Evolutionary conservation across 92 coral and sea anemone species (phyloP), one percentile per base, ranked within the genome.

Genomic region (Palythoa heliodiscus): DNA sequence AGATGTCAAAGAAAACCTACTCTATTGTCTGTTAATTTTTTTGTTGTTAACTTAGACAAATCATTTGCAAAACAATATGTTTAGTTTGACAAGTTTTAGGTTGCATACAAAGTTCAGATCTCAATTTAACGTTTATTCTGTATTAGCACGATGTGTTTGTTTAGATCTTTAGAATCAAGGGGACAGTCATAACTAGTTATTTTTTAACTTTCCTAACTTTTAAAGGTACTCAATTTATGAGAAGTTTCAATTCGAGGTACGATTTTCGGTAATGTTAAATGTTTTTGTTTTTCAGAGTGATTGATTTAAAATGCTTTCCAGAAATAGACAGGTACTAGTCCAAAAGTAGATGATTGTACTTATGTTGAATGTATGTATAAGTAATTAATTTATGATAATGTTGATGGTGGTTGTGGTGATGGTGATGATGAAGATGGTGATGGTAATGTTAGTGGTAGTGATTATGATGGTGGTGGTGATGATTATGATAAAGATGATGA

Each of bases 231-330:
- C 50, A 43, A 43, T 14, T 20, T 48, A 29, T 16, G 9, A 9
- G n/a, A 5, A 29, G 9, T 37, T 35, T 5, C 39, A 8, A 29
- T 17, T 11, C 13, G 12, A 19, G 43, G 75, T 25, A 37, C 17
- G 48, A 58, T 58, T 58, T 58, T 58, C 35, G 35, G 35, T 43
- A 43, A 43, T 43, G 50, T 43, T 43, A n/a, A n/a, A n/a, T 11
- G 7, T 52, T 23, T 78, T 48, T 16, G 29, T 80, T 47, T 24
- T 53, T 47, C 74, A 80, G 84, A 29, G 84, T 80, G 55, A 19
- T 73, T 12, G 61, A 64, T 25, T 66, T 43, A 1, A 80, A 80
- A 52, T 64, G 84, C 73, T 80, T 64, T 29, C 84, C 84, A 43
- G 84, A 80, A 66, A 64, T 64, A 39, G 37, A 80, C 84, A 80